Conservation (phyloP, 1,140 invertebrate genomes). For the Zaprionus africanus region DNA sequence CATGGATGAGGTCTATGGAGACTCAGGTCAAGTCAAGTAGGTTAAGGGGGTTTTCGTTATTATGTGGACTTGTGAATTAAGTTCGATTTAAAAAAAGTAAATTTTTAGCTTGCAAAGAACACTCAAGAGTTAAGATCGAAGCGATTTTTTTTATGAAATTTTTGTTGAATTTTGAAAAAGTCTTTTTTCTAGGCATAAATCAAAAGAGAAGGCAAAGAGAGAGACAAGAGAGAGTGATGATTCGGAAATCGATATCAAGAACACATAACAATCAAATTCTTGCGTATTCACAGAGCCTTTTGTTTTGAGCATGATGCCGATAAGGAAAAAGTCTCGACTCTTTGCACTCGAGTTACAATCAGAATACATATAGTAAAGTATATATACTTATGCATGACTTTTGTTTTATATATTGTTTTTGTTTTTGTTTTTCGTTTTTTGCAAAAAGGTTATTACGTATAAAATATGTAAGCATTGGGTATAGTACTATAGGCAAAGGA, state of each 20-base stretch:
- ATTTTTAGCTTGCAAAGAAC: background rate
- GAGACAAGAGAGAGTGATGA: constrained; percentile 3
- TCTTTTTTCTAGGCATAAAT: constrained; percentile 26
- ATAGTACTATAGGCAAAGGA: constrained; percentile 47
- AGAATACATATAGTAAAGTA: constrained; percentile 56
- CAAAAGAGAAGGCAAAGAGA: constrained; percentile 7
- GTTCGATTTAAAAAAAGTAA: background rate
- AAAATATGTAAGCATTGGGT: constrained; percentile 60
- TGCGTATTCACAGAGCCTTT: constrained; percentile 44
- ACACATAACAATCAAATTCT: constrained; percentile 60
- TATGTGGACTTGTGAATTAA: background rate
- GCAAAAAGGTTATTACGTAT: constrained; percentile 60
- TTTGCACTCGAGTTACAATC: constrained; percentile 55
- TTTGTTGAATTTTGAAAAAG: constrained; percentile 17
- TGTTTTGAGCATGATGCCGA: constrained; percentile 29
- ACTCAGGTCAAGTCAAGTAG: background rate
- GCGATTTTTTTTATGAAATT: constrained; percentile 5
- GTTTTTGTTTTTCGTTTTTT: constrained; percentile 40
- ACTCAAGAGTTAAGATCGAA: background rate
- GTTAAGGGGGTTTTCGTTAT: background rate
- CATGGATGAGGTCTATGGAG: background rate
- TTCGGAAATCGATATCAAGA: constrained; percentile 36
- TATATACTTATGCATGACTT: constrained; percentile 74
- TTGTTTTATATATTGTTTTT: constrained; percentile 19
- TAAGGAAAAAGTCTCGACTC: constrained; percentile 52